These are phyloP conservation scores for Ctenodactylus gundi DNA, from an alignment of 2,113 vertebrate genomes.

Conservation along the genomic window DNA sequence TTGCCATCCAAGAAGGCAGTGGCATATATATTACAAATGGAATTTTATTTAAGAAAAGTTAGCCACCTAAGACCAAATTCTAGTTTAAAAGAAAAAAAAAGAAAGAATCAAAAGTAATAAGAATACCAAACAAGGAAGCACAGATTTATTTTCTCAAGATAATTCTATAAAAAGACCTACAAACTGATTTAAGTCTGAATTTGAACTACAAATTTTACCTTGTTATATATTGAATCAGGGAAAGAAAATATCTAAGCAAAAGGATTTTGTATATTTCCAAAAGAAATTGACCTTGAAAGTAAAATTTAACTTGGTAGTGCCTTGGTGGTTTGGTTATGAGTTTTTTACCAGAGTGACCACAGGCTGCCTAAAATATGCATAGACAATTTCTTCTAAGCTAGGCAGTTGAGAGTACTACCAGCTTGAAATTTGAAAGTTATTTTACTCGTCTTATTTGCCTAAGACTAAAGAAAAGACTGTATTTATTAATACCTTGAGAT, in stretches of 20 bases:
- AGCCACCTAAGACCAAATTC: neutral
- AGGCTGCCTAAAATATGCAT: conserved; percentile 80
- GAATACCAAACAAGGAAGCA: neutral
- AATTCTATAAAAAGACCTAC: conserved; percentile 33
- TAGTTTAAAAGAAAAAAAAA: conserved; percentile 30
- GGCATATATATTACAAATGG: neutral
- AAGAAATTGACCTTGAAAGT: conserved; percentile 83
- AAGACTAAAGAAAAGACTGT: conserved; percentile 24
- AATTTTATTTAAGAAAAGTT: conserved; percentile 24
- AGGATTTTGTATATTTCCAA: conserved; percentile 81
- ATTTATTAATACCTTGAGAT: neutral
- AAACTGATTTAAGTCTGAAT: conserved; percentile 67
- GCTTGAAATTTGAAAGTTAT: conserved; percentile 54
- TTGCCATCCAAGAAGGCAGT: neutral
- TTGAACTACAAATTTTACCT: conserved; percentile 73
- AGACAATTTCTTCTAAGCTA: conserved; percentile 53
- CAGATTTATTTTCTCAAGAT: conserved; percentile 51
- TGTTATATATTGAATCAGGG: conserved; percentile 77
- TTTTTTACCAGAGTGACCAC: conserved; percentile 83
- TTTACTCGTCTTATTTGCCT: neutral
- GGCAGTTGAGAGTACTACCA: conserved; percentile 47
- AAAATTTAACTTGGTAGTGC: conserved; percentile 86
- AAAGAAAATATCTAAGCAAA: conserved; percentile 82
- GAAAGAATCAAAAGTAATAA: no score
- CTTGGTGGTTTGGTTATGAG: conserved; percentile 77